Evolutionary conservation across 1,140 invertebrate genomes (phyloP).

Genomic region (Campodea augens): DNA sequence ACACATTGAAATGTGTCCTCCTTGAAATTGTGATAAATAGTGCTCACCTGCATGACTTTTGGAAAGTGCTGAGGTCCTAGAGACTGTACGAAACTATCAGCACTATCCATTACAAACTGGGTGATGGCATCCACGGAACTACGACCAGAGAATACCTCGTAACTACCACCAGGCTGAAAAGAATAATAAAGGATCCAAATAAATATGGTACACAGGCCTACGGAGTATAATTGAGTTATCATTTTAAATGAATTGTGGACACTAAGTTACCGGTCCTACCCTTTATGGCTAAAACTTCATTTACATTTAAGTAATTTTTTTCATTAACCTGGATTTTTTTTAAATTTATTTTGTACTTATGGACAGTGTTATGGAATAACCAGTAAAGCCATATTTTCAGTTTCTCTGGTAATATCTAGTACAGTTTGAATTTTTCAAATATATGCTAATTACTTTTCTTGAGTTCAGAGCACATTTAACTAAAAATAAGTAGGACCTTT

Average conservation of each 20-base stretch:
- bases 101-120: conserved; percentile 43
- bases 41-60: conserved; percentile 21
- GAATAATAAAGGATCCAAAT: conserved; percentile 49
- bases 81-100: conserved; percentile 35
- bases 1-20: conserved; percentile 1
- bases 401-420: too few species aligned
- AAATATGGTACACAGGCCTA: conserved; percentile 24
- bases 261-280: neutral
- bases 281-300: conserved; percentile 20
- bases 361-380: too few species aligned
- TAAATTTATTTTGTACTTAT: conserved; percentile 40
- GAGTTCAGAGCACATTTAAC: too few species aligned
- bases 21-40: conserved; percentile 17
- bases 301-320: too few species aligned
- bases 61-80: conserved; percentile 39
- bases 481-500: too few species aligned
- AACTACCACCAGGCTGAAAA: conserved; percentile 44
- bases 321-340: conserved; percentile 31
- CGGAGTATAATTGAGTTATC: neutral
- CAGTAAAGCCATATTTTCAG: too few species aligned
- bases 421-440: too few species aligned
- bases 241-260: neutral
- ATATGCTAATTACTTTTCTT: too few species aligned
- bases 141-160: conserved; percentile 49
- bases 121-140: conserved; percentile 40